Conservation (phyloP, 2,113 vertebrate genomes). For the Malurus alboscapulatus region DNA sequence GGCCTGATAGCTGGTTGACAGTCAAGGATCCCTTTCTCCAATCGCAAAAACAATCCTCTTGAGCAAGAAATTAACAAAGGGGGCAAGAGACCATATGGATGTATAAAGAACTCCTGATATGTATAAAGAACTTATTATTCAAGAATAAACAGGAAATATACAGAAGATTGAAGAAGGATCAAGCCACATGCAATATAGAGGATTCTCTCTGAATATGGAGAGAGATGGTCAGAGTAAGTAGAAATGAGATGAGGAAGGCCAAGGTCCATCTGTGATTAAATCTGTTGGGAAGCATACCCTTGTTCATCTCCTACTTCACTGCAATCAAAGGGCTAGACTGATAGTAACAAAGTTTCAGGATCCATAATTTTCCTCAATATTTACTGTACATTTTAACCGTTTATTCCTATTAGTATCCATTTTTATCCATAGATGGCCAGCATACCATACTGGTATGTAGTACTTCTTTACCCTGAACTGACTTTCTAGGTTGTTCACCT, state of each 20-base stretch:
- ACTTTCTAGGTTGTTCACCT: neutral
- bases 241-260: fast-evolving
- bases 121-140: too few relatives aligned
- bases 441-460: neutral
- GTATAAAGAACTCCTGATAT: neutral
- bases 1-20: neutral
- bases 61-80: neutral
- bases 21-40: neutral
- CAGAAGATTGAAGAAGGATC: neutral
- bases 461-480: neutral
- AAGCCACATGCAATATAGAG: neutral
- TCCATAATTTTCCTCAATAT: neutral
- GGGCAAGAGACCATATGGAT: neutral
- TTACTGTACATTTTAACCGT: neutral
- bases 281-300: neutral
- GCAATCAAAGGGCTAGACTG: neutral
- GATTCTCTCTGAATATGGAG: neutral
- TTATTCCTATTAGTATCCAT: neutral
- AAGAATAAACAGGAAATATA: neutral
- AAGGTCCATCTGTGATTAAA: neutral
- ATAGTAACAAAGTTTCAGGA: neutral
- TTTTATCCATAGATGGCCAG: neutral
- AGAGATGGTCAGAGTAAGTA: neutral
- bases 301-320: neutral
- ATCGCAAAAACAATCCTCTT: neutral